Conservation (phyloP, 2,113 vertebrate species). For the Neomonachus schauinslandi region DNA sequence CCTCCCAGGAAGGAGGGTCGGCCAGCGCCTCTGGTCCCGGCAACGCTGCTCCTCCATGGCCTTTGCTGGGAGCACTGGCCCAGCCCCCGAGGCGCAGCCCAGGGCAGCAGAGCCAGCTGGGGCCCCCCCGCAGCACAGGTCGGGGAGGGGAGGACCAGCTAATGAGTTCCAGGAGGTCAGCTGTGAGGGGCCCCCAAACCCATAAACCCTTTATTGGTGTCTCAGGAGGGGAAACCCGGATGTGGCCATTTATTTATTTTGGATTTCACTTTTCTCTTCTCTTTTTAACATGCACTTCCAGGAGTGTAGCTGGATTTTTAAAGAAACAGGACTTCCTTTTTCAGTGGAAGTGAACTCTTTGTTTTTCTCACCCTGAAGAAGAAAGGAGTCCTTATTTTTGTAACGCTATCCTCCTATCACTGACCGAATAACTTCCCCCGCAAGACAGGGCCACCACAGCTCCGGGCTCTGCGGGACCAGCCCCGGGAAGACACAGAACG, state of each 20-base stretch:
- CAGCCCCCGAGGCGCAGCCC: neutral
- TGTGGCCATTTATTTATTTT: conserved; percentile 85
- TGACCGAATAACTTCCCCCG: neutral
- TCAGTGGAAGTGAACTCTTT: neutral
- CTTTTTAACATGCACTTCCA: conserved; percentile 76
- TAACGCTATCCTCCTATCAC: neutral
- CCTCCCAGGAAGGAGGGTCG: too few relatives aligned
- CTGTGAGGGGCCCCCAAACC: conserved; percentile 81
- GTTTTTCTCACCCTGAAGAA: neutral
- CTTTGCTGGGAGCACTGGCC: neutral
- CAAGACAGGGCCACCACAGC: fast-evolving
- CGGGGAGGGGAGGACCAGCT: conserved; percentile 64
- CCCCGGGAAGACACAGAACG: neutral
- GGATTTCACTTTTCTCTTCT: conserved; percentile 78
- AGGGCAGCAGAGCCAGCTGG: neutral
- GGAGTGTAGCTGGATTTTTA: conserved; percentile 78
- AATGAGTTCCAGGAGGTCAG: conserved; percentile 88
- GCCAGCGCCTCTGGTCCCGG: fast-evolving
- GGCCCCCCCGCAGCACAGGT: neutral
- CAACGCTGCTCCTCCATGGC: neutral
- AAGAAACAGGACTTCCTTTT: conserved; percentile 78
- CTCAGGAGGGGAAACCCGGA: conserved; percentile 87
- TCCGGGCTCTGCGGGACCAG: neutral
- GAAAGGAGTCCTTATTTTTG: neutral
- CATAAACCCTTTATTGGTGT: conserved; percentile 84